Evolutionary conservation across 2,113 vertebrate species (phyloP).

Genomic region (Morone chrysops): DNA sequence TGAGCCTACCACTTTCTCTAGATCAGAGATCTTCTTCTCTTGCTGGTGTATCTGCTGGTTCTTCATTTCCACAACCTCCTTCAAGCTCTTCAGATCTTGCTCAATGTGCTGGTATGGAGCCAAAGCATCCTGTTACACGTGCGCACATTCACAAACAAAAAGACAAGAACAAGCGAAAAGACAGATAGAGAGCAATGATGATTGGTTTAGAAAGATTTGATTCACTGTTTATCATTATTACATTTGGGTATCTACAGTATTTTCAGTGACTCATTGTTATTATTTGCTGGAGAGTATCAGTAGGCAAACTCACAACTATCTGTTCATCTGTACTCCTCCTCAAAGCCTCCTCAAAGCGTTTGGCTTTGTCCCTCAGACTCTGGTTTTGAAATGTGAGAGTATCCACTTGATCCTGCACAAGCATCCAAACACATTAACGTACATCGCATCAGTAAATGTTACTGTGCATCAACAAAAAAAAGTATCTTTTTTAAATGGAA

Average conservation of each 20-base stretch:
- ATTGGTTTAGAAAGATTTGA: neutral
- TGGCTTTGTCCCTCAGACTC: slow-evolving; percentile 91
- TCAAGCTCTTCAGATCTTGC: slow-evolving; percentile 94
- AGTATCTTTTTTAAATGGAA: neutral
- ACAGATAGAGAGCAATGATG: neutral
- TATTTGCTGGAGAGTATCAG: neutral
- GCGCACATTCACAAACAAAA: neutral
- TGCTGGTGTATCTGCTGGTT: slow-evolving; percentile 97
- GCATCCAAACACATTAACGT: neutral
- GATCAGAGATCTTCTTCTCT: slow-evolving; percentile 93
- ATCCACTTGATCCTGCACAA: slow-evolving; percentile 94
- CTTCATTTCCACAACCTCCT: slow-evolving; percentile 97
- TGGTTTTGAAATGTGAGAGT: slow-evolving; percentile 95
- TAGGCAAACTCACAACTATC: slow-evolving; percentile 87
- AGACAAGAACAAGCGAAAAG: neutral
- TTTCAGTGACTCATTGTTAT: neutral
- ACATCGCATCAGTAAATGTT: neutral
- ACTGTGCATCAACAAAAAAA: neutral
- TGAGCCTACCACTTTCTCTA: slow-evolving; percentile 94
- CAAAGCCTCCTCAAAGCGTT: slow-evolving; percentile 95
- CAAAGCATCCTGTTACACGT: slow-evolving; percentile 85
- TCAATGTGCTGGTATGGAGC: slow-evolving; percentile 96
- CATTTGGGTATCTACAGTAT: neutral
- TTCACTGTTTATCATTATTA: no score
- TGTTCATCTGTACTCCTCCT: slow-evolving; percentile 93